Conservation (phyloP, 2,888 invertebrate species). For the Troides aeacus region DNA sequence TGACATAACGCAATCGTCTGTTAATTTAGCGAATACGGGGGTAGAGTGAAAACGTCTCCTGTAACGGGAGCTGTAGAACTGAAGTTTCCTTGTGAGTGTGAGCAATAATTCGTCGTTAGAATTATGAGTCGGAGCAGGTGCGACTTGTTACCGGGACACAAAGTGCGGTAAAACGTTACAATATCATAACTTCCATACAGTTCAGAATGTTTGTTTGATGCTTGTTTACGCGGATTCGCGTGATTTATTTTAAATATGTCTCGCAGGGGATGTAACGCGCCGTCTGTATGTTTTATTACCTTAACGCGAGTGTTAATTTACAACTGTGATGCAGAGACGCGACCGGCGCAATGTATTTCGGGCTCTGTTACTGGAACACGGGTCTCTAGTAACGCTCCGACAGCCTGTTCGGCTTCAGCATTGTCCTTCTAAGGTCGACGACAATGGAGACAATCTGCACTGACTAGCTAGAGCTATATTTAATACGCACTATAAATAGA, state of each 20-base stretch:
- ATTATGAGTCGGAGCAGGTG: conserved; percentile 22
- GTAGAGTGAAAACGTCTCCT: too few species aligned
- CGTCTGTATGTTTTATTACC: conserved; percentile 7
- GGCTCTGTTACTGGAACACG: too few species aligned
- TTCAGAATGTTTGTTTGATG: conserved; percentile 19
- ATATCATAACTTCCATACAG: conserved; percentile 17
- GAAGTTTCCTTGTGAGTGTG: conserved; percentile 8
- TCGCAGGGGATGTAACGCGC: conserved; percentile 3
- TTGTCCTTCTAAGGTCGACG: too few species aligned
- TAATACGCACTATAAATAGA: too few species aligned
- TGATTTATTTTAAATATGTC: conserved; percentile 23
- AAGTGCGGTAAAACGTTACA: conserved; percentile 18
- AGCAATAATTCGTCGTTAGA: conserved; percentile 14
- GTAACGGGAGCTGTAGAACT: not conserved
- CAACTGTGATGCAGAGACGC: not conserved
- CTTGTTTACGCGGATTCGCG: conserved; percentile 18
- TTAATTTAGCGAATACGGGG: not conserved
- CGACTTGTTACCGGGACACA: conserved; percentile 17
- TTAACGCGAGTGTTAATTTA: conserved; percentile 11
- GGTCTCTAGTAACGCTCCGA: too few species aligned
- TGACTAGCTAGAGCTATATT: too few species aligned
- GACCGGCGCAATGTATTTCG: too few species aligned
- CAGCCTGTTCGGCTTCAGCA: too few species aligned
- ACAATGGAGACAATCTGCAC: too few species aligned
- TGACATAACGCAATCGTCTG: too few species aligned